Base-by-base conservation (phyloP, 2,113 vertebrate genomes). In the Kryptolebias marmoratus region DNA sequence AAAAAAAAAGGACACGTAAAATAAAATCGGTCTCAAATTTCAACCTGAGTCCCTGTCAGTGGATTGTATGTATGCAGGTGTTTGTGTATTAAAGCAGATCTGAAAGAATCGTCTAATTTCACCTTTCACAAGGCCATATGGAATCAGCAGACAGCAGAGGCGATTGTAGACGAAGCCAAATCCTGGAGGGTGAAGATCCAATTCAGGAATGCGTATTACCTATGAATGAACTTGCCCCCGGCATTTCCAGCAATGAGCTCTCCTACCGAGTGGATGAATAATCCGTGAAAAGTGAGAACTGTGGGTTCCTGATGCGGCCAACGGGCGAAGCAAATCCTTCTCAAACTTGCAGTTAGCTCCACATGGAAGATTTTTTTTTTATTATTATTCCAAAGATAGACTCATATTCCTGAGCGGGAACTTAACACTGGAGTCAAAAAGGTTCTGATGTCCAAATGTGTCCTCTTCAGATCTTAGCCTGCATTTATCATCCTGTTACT, bases 121-220 rank as follows among this genome's bases (percentile, higher is more conserved):
- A 90, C 85, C 88, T 90, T 86, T 90, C 69, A 92, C 79, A 82
- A 83, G 83, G 62, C 78, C 84, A 79, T 81, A 73, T 80, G 80
- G 73, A 78, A 44, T 64, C 74, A 36, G 78, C 76, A 77, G 83
- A 85, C 81, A 78, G 84, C 72, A 80, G 81, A 77, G 83, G 77
- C 13, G 32, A 58, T 66, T 67, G 65, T 65, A 83, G 78, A 76
- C 74, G 77, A 84, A 84, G 84, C 80, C 77, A 75, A 82, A 79
- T 79, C 71, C 58, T 64, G 22, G 67, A 30, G 36, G 44, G 75
- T 67, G 62, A 22, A 48, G 62, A 67, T 88, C 77, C 86, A 84
- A 72, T 87, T 88, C 75, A 88, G 57, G 68, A 73, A 65, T 63
- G 76, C 22, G 28, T 77, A 71, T 83, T 87, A 83, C 74, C 75